A percentile compares a stretch with the other conserved stretches of the same genome.
phyloP scores from a whole-genome alignment of 2,888 invertebrate genomes.

The Parapristionchus giblindavisi region DNA sequence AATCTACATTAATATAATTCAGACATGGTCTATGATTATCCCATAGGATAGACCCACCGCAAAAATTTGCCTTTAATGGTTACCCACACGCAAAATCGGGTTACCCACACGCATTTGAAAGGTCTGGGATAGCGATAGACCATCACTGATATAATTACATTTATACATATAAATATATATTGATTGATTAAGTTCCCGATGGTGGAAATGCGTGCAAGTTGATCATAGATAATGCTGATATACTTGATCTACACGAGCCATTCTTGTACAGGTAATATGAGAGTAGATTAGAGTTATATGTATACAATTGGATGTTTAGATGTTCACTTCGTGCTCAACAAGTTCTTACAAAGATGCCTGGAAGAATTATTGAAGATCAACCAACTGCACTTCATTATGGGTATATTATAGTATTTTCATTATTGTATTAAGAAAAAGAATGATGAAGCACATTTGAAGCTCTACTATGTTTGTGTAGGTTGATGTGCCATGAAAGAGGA shows the following conservation, averaged over 20 bases:
- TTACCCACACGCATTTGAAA: too few species aligned
- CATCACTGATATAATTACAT: too few species aligned
- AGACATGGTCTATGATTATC: too few species aligned
- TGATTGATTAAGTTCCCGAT: conserved; percentile 41
- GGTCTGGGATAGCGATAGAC: too few species aligned
- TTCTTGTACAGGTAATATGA: conserved; percentile 46
- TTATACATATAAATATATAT: not conserved
- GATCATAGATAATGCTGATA: conserved; percentile 48
- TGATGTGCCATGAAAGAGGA: not conserved
- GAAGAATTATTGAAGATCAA: conserved; percentile 24
- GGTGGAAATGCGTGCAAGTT: conserved; percentile 29
- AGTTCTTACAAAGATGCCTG: conserved; percentile 19
- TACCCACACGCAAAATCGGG: too few species aligned
- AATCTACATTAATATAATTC: too few species aligned
- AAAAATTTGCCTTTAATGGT: too few species aligned
- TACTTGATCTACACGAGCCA: conserved; percentile 48
- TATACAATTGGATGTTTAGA: not conserved
- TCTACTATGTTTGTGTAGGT: too few species aligned
- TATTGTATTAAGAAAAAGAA: not conserved
- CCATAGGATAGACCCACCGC: too few species aligned
- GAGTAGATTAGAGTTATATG: not conserved
- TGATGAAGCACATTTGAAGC: too few species aligned
- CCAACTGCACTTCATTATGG: conserved; percentile 31
- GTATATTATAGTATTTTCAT: not conserved
- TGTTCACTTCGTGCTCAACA: not conserved